phyloP scores from a whole-genome alignment of 2,888 invertebrate genomes.

The Idaea dimidiata region DNA sequence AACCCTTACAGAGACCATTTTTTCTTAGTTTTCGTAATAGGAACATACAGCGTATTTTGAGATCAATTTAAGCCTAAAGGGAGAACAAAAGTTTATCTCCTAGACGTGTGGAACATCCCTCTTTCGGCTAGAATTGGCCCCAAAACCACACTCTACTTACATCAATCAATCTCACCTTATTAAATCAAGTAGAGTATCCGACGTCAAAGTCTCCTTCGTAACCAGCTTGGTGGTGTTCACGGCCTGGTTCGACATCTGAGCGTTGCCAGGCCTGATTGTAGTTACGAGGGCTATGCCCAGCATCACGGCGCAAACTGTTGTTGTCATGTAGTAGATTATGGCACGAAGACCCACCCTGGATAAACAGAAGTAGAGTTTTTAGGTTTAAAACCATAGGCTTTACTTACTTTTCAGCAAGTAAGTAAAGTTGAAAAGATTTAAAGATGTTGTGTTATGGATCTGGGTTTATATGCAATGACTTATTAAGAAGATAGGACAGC shows the following conservation, averaged over 20 bases:
- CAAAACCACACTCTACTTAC: no score
- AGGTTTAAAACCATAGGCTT: neutral
- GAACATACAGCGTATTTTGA: no score
- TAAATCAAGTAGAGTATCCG: slow-evolving; percentile 95
- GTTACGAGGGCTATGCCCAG: slow-evolving; percentile 94
- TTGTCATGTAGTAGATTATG: slow-evolving; percentile 94
- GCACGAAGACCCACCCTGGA: slow-evolving; percentile 86
- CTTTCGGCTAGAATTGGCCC: no score
- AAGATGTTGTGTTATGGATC: no score
- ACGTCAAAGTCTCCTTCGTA: slow-evolving; percentile 85
- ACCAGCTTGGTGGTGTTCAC: slow-evolving; percentile 70
- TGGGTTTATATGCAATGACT: no score
- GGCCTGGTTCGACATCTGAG: slow-evolving; percentile 57
- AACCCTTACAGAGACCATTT: no score
- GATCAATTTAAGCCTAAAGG: no score
- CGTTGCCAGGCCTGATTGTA: slow-evolving; percentile 90
- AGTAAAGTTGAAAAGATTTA: no score
- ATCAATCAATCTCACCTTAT: slow-evolving; percentile 82
- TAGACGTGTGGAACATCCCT: no score
- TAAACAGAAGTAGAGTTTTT: slow-evolving; percentile 6
- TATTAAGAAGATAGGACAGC: no score
- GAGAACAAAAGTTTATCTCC: no score
- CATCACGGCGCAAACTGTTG: slow-evolving; percentile 95
- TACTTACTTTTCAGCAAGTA: neutral
- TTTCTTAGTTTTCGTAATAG: no score